phyloP scores from a whole-genome alignment of 2,797 vertebrate genomes.

The Amblyraja radiata region DNA sequence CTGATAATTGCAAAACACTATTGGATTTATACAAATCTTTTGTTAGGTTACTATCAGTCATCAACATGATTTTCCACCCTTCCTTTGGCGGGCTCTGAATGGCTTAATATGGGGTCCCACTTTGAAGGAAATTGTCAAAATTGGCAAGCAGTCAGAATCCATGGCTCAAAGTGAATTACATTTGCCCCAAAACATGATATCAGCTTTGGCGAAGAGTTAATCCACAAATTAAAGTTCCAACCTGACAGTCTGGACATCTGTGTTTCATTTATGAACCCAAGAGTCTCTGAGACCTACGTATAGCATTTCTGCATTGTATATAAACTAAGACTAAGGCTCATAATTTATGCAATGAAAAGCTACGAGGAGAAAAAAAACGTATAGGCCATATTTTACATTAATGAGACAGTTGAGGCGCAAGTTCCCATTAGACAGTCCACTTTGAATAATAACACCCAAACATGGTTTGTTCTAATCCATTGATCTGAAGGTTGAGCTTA shows the following conservation, averaged over 20 bases:
- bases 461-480: conserved; percentile 13
- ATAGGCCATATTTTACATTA: conserved; percentile 58
- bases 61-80: not conserved
- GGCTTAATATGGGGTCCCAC: not conserved
- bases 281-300: conserved; percentile 47
- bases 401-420: conserved; percentile 56
- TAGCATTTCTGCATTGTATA: conserved; percentile 57
- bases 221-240: conserved; percentile 44
- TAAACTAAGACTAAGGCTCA: conserved; percentile 56
- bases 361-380: conserved; percentile 47
- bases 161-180: conserved; percentile 28
- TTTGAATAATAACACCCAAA: conserved; percentile 29
- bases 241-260: conserved; percentile 59
- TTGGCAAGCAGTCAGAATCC: conserved; percentile 24
- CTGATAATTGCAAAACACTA: not conserved
- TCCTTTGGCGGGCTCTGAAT: not conserved
- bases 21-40: not conserved
- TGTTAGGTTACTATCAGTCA: not conserved
- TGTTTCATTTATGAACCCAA: conserved; percentile 59
- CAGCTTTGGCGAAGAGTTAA: conserved; percentile 50
- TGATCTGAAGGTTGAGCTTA: not conserved
- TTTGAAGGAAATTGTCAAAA: conserved; percentile 23
- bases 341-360: conserved; percentile 61
- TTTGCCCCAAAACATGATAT: conserved; percentile 16
- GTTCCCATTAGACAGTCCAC: conserved; percentile 47